Evolutionary conservation across 2,113 vertebrate species (phyloP).

Genomic region (Haemorhous mexicanus): DNA sequence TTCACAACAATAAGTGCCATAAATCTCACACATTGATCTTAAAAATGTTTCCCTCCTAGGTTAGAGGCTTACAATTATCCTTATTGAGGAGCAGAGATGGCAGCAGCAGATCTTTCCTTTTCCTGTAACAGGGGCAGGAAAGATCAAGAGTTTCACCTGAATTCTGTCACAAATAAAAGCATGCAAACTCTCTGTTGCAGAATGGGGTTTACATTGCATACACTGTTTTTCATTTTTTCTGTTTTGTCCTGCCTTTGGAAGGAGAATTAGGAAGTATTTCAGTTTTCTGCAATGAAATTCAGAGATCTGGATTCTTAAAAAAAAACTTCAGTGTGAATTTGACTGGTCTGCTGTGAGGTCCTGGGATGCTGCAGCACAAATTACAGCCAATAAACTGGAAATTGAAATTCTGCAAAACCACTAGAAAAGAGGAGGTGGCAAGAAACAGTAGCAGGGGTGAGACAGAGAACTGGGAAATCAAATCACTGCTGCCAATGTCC

Average conservation of each 20-base stretch:
- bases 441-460: background rate
- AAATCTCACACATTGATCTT: background rate
- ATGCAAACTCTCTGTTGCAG: background rate
- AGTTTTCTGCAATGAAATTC: background rate
- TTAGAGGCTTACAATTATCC: background rate
- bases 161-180: background rate
- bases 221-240: background rate
- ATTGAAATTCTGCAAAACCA: background rate
- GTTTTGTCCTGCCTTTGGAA: background rate
- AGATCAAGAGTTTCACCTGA: background rate
- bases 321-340: background rate
- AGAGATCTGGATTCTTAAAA: background rate
- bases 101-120: background rate
- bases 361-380: background rate
- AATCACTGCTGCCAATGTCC: background rate
- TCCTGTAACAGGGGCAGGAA: background rate
- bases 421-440: background rate
- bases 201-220: background rate
- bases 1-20: accelerated
- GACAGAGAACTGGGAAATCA: background rate
- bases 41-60: background rate
- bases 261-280: background rate
- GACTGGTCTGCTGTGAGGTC: background rate
- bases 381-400: background rate
- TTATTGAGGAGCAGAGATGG: background rate